These are phyloP conservation scores for Entomobrya proxima DNA, from an alignment of 2,888 invertebrate genomes.

Conservation along the genomic window DNA sequence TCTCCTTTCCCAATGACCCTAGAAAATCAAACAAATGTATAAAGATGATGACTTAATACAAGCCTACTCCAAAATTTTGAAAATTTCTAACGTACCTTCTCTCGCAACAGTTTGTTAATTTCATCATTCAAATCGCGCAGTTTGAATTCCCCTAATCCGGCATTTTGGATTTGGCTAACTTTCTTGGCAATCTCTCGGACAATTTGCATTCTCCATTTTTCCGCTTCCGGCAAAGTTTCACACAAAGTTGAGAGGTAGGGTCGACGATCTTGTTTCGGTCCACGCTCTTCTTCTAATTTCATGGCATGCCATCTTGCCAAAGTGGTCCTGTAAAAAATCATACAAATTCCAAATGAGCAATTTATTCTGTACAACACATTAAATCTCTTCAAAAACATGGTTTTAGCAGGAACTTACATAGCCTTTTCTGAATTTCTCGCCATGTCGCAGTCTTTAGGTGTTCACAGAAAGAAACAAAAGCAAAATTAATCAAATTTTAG, in stretches of 20 bases:
- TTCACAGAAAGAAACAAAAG: neutral
- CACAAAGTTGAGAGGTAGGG: slow-evolving; percentile 98
- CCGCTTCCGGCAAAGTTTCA: slow-evolving; percentile 91
- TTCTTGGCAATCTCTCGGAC: slow-evolving; percentile 98
- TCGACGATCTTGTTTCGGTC: slow-evolving; percentile 87
- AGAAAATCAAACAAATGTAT: neutral
- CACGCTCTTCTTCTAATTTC: slow-evolving; percentile 87
- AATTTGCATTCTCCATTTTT: slow-evolving; percentile 97
- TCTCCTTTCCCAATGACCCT: slow-evolving; percentile 97
- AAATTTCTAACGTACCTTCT: slow-evolving; percentile 82
- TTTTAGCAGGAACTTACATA: slow-evolving; percentile 84
- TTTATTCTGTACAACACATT: neutral
- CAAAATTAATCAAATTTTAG: neutral
- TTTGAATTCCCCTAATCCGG: slow-evolving; percentile 98
- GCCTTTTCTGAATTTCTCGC: slow-evolving; percentile 99
- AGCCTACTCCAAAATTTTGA: neutral
- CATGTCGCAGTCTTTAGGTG: slow-evolving; percentile 77
- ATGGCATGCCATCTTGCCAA: slow-evolving; percentile 98
- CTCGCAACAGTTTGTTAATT: slow-evolving; percentile 96
- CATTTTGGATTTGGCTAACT: slow-evolving; percentile 99
- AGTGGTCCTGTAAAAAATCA: slow-evolving; percentile 87
- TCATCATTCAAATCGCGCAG: slow-evolving; percentile 99
- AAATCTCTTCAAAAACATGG: neutral
- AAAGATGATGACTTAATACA: neutral
- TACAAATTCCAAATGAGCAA: neutral